These are phyloP conservation scores for Lasioglossum zephyrum DNA, from an alignment of 2,888 invertebrate genomes.

Conservation along the genomic window DNA sequence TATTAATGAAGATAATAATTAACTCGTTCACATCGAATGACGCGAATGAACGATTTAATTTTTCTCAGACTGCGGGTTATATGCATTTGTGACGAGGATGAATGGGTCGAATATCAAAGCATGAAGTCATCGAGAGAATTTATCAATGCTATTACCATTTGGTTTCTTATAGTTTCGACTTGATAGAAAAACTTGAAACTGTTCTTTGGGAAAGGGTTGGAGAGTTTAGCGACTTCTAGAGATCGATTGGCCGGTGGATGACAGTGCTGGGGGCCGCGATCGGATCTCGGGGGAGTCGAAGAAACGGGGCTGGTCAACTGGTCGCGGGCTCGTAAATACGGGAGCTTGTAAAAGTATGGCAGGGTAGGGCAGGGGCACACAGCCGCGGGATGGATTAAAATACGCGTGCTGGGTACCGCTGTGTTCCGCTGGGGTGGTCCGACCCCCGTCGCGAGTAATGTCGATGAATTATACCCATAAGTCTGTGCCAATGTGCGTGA, in stretches of 20 bases:
- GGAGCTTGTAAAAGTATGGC: conserved; percentile 66
- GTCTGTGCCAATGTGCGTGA: conserved; percentile 77
- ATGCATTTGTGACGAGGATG: background rate
- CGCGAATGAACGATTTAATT: background rate
- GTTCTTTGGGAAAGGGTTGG: background rate
- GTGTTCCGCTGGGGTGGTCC: conserved; percentile 52
- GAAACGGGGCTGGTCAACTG: conserved; percentile 35
- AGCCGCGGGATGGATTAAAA: conserved; percentile 69
- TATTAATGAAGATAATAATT: conserved; percentile 1
- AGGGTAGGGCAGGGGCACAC: conserved; percentile 57
- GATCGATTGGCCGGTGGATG: background rate
- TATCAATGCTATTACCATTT: fast-evolving
- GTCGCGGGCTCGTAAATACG: conserved; percentile 47
- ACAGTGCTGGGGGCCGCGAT: conserved; percentile 20
- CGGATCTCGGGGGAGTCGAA: conserved; percentile 41
- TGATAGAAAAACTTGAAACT: background rate
- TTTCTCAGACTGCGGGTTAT: background rate
- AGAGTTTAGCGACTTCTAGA: background rate
- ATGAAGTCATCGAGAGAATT: background rate
- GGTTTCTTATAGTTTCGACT: background rate
- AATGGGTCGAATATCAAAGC: background rate
- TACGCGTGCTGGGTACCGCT: conserved; percentile 55
- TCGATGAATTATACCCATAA: conserved; percentile 75
- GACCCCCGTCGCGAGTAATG: conserved; percentile 68
- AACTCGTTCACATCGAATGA: no score